Conservation (phyloP, 2,888 invertebrate species). For the Diplolepis rosae region DNA sequence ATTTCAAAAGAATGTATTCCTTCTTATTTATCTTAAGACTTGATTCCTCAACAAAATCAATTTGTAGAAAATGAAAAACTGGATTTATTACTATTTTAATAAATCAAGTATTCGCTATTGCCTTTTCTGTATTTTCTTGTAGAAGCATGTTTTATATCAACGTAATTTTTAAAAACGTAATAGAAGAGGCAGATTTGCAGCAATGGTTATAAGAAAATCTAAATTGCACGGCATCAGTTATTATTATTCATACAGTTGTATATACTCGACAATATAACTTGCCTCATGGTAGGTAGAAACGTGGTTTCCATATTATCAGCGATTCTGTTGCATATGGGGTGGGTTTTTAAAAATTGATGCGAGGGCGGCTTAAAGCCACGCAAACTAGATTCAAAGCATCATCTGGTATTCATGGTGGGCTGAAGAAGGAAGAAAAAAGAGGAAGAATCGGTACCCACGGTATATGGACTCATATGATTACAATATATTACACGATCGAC, state of each 20-base stretch:
- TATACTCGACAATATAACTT: conserved; percentile 18
- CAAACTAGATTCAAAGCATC: conserved; percentile 72
- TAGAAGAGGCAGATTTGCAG: conserved; percentile 35
- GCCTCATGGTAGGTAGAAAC: conserved; percentile 56
- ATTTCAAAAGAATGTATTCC: too few relatives aligned
- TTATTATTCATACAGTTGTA: conserved; percentile 29
- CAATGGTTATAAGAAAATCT: conserved; percentile 23
- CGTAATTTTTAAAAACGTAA: background rate
- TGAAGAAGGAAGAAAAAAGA: conserved; percentile 49
- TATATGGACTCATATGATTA: conserved; percentile 50
- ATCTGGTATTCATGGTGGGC: conserved; percentile 72
- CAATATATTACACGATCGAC: conserved; percentile 54
- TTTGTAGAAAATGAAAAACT: too few relatives aligned
- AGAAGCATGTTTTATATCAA: background rate
- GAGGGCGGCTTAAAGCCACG: conserved; percentile 63
- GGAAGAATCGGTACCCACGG: conserved; percentile 50
- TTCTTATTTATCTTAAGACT: too few relatives aligned
- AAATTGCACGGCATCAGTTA: conserved; percentile 17
- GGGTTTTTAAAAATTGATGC: conserved; percentile 70
- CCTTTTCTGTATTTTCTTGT: too few relatives aligned
- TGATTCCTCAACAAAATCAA: too few relatives aligned
- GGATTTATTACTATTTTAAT: too few relatives aligned
- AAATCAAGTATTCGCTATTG: too few relatives aligned
- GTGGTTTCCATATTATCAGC: conserved; percentile 70
- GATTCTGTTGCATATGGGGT: conserved; percentile 63